phyloP scores from a whole-genome alignment of 2,888 invertebrate species.

The Trichacis sp. region DNA sequence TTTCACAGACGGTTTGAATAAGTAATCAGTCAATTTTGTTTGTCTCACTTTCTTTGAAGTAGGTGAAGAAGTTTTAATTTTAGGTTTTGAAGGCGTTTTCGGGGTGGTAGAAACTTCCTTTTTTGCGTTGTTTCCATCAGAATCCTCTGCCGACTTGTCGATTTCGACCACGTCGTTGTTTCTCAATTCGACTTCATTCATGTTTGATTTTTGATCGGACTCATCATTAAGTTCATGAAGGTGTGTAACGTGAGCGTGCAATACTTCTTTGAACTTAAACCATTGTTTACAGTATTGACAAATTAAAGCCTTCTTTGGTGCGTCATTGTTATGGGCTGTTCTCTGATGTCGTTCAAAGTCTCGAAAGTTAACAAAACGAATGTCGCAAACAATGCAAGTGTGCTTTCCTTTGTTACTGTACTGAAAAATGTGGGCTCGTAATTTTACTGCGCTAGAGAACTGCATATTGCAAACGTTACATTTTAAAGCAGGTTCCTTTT shows the following conservation, averaged over 20 bases:
- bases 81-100: background rate
- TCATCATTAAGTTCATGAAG: too few relatives aligned
- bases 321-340: background rate
- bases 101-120: background rate
- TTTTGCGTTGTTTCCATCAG: background rate
- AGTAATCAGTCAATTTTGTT: slow-evolving; percentile 28
- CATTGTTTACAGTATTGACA: background rate
- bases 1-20: background rate
- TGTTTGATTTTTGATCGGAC: too few relatives aligned
- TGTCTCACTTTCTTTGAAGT: slow-evolving; percentile 9
- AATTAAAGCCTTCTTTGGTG: background rate
- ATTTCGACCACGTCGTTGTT: too few relatives aligned
- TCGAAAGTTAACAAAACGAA: background rate
- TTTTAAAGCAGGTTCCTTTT: too few relatives aligned
- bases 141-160: too few relatives aligned
- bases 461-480: background rate
- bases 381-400: background rate
- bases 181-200: too few relatives aligned
- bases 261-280: background rate
- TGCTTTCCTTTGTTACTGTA: background rate
- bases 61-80: too few relatives aligned
- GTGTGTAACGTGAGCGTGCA: background rate
- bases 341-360: background rate
- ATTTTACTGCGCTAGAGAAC: background rate
- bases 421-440: background rate